Base-by-base conservation (phyloP, 2,888 invertebrate genomes). In the Yponomeuta malinellus region DNA sequence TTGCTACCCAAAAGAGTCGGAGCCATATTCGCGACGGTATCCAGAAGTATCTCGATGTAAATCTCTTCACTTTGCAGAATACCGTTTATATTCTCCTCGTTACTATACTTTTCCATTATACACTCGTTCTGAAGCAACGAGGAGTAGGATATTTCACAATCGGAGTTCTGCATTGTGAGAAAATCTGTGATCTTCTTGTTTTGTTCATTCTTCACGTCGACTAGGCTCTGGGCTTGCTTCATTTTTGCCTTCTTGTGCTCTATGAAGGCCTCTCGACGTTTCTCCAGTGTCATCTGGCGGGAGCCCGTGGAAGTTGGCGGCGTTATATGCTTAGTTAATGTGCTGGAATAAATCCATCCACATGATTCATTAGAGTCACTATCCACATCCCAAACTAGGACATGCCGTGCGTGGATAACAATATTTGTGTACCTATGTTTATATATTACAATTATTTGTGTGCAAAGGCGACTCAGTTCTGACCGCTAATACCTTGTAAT, bases 271-370 rank as follows among this genome's bases (percentile, higher is more conserved):
- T 89, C 89, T 12, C 90, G 83, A 5, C 89, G 85, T 71, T 85
- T 87, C 31, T 85, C 84, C 2, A 83, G 80, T 0, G 83, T 83
- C 71, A 83, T 76, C 73, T 82, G 85, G 68, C 83, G 82, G n/a
- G 86, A 82, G 10, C 82, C 82, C 0, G 89, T 86, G 0, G 91
- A 90, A 1, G 92, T 86, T 1, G 94, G 94, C 1, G 95, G 94
- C 0, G 95, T 95, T 85, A 95, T 94, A 78, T 95, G 95, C 80
- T 94, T 94, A 23, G 95, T 95, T 76, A 96, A 82, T 0, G 95
- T 95, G 76, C 95, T 95, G 79, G 67, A 84, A 86, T 69, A 69
- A 33, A 59, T 71, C 15, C 12, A 33, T 52, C 2, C 23, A 65
- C 10, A 9, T 37, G 3, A 23, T n/a, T 2, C 10, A 65, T 1